A percentile compares a stretch with the other conserved stretches of the same genome.
Conservation (phyloP, 2,113 vertebrate species). For the Oryzias curvinotus region DNA sequence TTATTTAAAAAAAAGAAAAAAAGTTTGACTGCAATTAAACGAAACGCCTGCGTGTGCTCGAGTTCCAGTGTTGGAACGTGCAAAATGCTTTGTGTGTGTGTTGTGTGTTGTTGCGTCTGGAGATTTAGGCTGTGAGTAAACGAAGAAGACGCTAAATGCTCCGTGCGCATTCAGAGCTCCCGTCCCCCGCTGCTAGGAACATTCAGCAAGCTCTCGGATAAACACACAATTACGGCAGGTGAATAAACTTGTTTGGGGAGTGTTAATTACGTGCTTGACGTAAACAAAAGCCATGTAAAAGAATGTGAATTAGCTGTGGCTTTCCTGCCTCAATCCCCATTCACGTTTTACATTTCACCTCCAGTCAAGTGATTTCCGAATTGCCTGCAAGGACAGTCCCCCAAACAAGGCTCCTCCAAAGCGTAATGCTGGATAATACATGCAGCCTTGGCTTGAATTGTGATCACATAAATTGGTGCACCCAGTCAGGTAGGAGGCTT, state of each 20-base stretch:
- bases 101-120: constrained; percentile 61
- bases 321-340: constrained; percentile 64
- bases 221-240: constrained; percentile 84
- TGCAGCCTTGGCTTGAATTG: constrained; percentile 56
- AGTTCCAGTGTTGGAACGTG: constrained; percentile 2
- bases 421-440: constrained; percentile 68
- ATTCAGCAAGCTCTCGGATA: constrained; percentile 77
- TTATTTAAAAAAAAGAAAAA: too few species aligned
- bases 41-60: background rate
- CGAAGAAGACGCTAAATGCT: constrained; percentile 71
- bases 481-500: constrained; percentile 60
- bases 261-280: constrained; percentile 84
- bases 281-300: constrained; percentile 83
- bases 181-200: constrained; percentile 78
- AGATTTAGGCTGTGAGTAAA: constrained; percentile 71
- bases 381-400: constrained; percentile 66
- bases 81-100: background rate
- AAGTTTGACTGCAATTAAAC: too few species aligned
- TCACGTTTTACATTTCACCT: constrained; percentile 78
- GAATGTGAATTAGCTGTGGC: constrained; percentile 78
- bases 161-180: constrained; percentile 67
- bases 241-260: constrained; percentile 83
- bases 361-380: constrained; percentile 72
- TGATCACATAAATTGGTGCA: constrained; percentile 60
- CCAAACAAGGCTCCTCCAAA: constrained; percentile 52